Base-by-base conservation (phyloP, 2,113 vertebrate genomes). In the Perccottus glenii region DNA sequence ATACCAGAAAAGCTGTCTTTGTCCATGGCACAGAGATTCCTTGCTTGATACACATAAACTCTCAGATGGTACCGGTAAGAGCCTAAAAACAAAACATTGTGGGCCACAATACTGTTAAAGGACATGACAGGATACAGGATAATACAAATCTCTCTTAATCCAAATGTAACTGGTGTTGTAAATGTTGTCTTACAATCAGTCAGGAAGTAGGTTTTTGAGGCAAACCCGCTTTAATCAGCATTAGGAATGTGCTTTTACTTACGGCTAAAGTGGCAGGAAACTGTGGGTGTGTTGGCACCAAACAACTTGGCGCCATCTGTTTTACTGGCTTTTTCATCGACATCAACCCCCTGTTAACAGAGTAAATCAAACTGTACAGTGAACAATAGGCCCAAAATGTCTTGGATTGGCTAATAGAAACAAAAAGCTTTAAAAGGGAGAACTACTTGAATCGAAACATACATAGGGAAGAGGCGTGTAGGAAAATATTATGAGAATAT, bases 1-100 rank as follows among this genome's bases (percentile, higher is more conserved):
- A 89, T 92, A 99, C 98, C 98, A 85, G 98, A 99, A 90, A 99
- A 99, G 73, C 96, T 99, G 86, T 99, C 95, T 83, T 98, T 98
- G 87, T 99, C 98, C 92, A 98, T 94, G 69, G 98, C 94, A 78
- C 91, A 91, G 80, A 99, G 96, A 73, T 94, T 96, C 82, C 94
- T 94, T 33, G 90, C 98, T 84, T 99, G 98, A 88, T 99, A 98
- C 76, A 98, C 47, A 0, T 99, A 99, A 75, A 97, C 98, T 75
- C 98, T 95, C 78, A 99, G 93, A 51, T 99, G 97, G 70, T 98
- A 99, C 68, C 78, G 82, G 61, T 91, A 93, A 7, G 93, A 93
- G 70, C 89, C 98, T 99, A 74, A 50, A 85, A 67, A 42, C 70
- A 90, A 67, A 12, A 19, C 0, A 64, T 49, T 45, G 50, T 42